Percentiles rank a stretch among this genome's conserved stretches.
phyloP scores from a whole-genome alignment of 2,113 vertebrate genomes.

The Tyto alba region DNA sequence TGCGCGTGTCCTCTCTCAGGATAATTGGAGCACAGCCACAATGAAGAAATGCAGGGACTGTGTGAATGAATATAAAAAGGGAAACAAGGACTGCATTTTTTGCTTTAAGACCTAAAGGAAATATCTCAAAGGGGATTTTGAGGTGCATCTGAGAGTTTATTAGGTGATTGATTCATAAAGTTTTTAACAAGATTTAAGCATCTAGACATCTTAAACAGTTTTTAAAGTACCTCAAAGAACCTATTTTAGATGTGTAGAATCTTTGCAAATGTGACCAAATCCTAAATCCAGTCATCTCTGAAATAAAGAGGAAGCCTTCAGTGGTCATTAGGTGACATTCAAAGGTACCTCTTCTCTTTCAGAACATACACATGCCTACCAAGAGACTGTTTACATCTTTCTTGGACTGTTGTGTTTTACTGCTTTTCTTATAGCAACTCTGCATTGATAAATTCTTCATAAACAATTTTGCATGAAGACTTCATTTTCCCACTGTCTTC shows the following conservation, averaged over 20 bases:
- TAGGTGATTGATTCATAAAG: background rate
- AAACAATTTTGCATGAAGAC: background rate
- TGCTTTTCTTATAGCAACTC: background rate
- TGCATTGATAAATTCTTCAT: background rate
- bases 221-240: background rate
- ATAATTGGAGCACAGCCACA: background rate
- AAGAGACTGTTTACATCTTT: background rate
- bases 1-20: rapidly evolving
- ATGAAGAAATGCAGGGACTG: background rate
- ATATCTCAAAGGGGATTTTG: background rate
- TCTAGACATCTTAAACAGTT: background rate
- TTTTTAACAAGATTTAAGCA: background rate
- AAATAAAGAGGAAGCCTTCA: background rate
- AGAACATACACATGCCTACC: background rate
- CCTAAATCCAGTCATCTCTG: background rate
- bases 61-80: background rate
- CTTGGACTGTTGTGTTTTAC: background rate
- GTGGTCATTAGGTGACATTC: background rate
- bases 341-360: background rate
- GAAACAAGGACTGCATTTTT: background rate
- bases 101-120: background rate
- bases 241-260: background rate
- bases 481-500: background rate
- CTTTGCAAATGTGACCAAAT: background rate
- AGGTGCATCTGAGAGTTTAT: background rate